Base-by-base conservation (phyloP, 2,888 invertebrate genomes). In the Bugula neritina region DNA sequence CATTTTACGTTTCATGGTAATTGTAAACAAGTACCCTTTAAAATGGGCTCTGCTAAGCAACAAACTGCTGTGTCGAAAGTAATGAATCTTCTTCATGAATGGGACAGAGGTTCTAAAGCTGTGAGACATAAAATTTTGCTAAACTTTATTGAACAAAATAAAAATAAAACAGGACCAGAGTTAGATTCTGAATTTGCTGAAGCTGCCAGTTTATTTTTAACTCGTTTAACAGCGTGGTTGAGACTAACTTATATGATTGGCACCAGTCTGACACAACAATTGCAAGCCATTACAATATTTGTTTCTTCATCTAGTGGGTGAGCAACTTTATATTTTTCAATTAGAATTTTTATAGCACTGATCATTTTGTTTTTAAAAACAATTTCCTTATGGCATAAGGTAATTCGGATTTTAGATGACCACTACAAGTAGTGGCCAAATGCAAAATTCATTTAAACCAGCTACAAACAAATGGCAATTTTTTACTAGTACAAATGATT, bases 191-290 rank as follows among this genome's bases (percentile, higher is more conserved):
- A 83, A 73, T 83, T 84, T 77, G 83, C 84, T 23, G 81, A 84
- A 73, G 83, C 84, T 17, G 83, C 83, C 2, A 84, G 83, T 76
- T 75, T 84, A 5, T 84, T 84, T 75, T 76, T 84, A 3, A 80
- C 84, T 31, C 75, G 84, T 70, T 74, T 84, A 0, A 81, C 83
- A 72, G 82, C 83, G 23, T 84, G 83, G 82, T 75, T 84, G 1
- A 75, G 84, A 71, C 74, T 84, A 2, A 82, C 83, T 81, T 84
- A 84, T 72, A 83, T 84, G 83, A 80, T 81, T 73, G 84, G 84
- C 0, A 81, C 80, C n/a, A 79, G 80, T 74, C 73, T 84, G 69
- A 81, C 78, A 76, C 84, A 84, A 75, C 83, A 83, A 73, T 75
- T 84, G 31, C 76, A 77, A 72, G 79, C 81, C n/a, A 75, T 84